Evolutionary conservation across 2,797 vertebrate species (phyloP).

Genomic region (Cirrhinus molitorella): DNA sequence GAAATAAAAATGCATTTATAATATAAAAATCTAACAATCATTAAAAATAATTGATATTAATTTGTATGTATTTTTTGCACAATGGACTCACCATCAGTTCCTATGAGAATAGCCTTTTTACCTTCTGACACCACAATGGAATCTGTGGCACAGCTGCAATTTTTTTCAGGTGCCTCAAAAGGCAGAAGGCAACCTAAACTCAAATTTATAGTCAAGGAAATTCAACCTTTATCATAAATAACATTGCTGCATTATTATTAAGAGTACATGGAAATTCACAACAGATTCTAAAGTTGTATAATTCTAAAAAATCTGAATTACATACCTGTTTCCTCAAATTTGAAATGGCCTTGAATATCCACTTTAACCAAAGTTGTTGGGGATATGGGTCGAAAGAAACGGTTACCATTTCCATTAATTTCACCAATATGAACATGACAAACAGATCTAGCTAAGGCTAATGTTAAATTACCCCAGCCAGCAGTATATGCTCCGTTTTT

Average conservation of each 20-base stretch:
- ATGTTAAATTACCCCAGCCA: too few relatives aligned
- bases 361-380: not conserved
- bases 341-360: not conserved
- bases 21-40: not conserved
- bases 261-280: not conserved
- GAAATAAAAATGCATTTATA: not conserved
- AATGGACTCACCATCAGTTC: constrained; percentile 3
- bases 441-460: too few relatives aligned
- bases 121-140: constrained; percentile 1
- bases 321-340: not conserved
- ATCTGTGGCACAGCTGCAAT: not conserved
- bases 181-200: not conserved
- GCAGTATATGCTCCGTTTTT: too few relatives aligned
- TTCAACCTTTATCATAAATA: not conserved
- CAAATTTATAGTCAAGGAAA: too few relatives aligned
- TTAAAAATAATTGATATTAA: not conserved
- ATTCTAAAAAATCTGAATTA: not conserved
- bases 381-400: not conserved
- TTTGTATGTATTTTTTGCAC: not conserved
- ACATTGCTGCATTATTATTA: not conserved
- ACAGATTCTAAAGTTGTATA: not conserved
- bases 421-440: too few relatives aligned
- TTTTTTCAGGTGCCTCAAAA: not conserved
- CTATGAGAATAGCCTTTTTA: not conserved
- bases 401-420: too few relatives aligned